Evolutionary conservation across 2,797 vertebrate genomes (phyloP).

Genomic region (Halcyon badia): DNA sequence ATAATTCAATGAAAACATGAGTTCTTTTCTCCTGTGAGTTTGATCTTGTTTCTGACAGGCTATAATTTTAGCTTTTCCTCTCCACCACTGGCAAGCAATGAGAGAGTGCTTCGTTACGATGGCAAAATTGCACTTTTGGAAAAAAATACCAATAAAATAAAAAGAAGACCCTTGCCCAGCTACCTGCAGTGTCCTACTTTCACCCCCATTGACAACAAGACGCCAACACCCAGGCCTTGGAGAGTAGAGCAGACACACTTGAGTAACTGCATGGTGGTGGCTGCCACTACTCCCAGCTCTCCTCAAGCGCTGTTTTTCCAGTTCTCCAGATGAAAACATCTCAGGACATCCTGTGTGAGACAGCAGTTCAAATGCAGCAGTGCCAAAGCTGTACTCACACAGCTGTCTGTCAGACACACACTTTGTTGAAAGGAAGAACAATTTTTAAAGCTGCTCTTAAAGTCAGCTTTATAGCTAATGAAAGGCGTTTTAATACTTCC

Average conservation of each 20-base stretch:
- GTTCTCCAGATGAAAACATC: background rate
- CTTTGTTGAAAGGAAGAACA: background rate
- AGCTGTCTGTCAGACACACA: fast-evolving
- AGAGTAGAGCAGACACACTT: background rate
- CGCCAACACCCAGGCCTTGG: background rate
- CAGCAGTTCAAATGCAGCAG: background rate
- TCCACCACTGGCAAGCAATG: background rate
- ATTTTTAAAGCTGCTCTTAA: background rate
- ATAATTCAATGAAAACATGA: slow-evolving; percentile 44
- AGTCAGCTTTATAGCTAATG: background rate
- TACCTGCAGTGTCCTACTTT: background rate
- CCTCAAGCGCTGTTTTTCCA: background rate
- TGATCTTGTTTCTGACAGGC: background rate
- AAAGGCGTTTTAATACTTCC: background rate
- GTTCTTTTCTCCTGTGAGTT: background rate
- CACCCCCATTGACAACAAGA: background rate
- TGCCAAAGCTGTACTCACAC: background rate
- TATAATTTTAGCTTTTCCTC: background rate
- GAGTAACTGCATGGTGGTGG: background rate
- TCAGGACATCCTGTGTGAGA: background rate
- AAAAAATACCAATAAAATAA: background rate
- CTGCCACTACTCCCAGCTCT: background rate
- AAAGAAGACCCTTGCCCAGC: background rate
- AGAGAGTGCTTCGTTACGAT: background rate
- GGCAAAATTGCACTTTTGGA: background rate